Evolutionary conservation across 2,888 invertebrate species (phyloP).

Genomic region (Dicycla oo): DNA sequence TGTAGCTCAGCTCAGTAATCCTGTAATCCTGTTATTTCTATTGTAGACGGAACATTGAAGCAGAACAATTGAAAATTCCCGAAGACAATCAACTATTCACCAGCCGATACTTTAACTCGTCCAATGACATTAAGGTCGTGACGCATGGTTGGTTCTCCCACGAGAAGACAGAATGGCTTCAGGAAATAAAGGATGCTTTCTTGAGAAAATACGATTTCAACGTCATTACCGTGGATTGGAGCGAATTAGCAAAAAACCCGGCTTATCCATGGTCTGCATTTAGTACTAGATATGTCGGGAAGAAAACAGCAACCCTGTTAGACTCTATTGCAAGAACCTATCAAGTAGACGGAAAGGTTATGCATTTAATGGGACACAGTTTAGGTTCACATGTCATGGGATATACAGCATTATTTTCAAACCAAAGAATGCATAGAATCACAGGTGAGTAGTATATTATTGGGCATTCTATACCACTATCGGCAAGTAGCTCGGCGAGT

Average conservation of each 20-base stretch:
- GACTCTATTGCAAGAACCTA: slow-evolving; percentile 71
- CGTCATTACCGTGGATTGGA: slow-evolving; percentile 88
- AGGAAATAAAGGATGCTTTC: slow-evolving; percentile 83
- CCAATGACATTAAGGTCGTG: slow-evolving; percentile 85
- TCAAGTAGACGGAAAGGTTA: slow-evolving; percentile 66
- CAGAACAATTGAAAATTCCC: slow-evolving; percentile 76
- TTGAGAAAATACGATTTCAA: slow-evolving; percentile 84
- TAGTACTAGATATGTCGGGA: slow-evolving; percentile 85
- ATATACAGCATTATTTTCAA: slow-evolving; percentile 88
- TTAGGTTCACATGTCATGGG: slow-evolving; percentile 92
- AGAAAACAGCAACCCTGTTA: slow-evolving; percentile 77
- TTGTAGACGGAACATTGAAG: slow-evolving; percentile 76
- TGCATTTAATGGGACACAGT: slow-evolving; percentile 89
- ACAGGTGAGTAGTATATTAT: slow-evolving; percentile 90
- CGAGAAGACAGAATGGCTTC: slow-evolving; percentile 79
- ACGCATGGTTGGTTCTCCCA: slow-evolving; percentile 90
- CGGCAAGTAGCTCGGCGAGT: too few relatives aligned
- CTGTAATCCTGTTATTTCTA: slow-evolving; percentile 32
- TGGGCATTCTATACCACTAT: too few relatives aligned
- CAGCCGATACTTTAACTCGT: slow-evolving; percentile 81
- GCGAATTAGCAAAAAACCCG: slow-evolving; percentile 79
- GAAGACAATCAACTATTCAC: slow-evolving; percentile 65
- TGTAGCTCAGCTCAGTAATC: neutral
- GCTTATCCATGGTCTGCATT: slow-evolving; percentile 84
- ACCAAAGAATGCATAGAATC: slow-evolving; percentile 87